These are phyloP conservation scores for Cheilosia pagana DNA, from an alignment of 2,888 invertebrate species.

Conservation along the genomic window DNA sequence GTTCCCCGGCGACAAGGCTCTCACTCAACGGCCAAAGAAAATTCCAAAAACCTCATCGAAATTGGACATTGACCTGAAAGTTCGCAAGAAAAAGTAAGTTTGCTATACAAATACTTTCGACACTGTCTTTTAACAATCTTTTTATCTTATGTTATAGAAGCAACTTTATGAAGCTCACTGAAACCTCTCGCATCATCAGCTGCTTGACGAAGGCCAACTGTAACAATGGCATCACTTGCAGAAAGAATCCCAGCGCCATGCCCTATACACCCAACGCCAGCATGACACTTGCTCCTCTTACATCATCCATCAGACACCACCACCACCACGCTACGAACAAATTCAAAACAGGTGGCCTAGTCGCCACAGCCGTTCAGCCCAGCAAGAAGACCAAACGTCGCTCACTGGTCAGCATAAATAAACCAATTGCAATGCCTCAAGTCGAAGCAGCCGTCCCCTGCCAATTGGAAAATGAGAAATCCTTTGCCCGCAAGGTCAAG, in stretches of 20 bases:
- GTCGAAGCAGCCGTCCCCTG: conserved; percentile 39
- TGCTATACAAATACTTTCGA: neutral
- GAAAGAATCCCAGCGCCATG: conserved; percentile 83
- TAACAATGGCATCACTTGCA: conserved; percentile 5
- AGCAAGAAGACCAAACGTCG: conserved; percentile 76
- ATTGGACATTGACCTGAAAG: conserved; percentile 35
- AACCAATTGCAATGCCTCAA: conserved; percentile 31
- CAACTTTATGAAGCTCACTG: conserved; percentile 79
- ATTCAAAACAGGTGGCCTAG: conserved; percentile 86
- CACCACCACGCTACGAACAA: conserved; percentile 77
- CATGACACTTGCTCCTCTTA: conserved; percentile 56
- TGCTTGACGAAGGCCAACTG: conserved; percentile 77
- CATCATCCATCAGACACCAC: conserved; percentile 54
- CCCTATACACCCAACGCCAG: conserved; percentile 37
- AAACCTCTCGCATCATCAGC: conserved; percentile 79
- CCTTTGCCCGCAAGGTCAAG: conserved; percentile 81
- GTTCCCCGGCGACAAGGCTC: conserved; percentile 17
- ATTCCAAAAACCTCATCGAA: conserved; percentile 32
- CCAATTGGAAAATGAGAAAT: conserved; percentile 84
- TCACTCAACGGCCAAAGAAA: conserved; percentile 35
- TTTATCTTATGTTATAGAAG: conserved; percentile 70
- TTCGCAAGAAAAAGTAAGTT: conserved; percentile 58
- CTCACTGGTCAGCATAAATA: conserved; percentile 39
- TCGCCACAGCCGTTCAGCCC: conserved; percentile 84
- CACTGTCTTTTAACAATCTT: conserved; percentile 12